A percentile compares a stretch with the other conserved stretches of the same genome.
Evolutionary conservation across 2,888 invertebrate genomes (phyloP).

Genomic region (Meteorus cinctellus): DNA sequence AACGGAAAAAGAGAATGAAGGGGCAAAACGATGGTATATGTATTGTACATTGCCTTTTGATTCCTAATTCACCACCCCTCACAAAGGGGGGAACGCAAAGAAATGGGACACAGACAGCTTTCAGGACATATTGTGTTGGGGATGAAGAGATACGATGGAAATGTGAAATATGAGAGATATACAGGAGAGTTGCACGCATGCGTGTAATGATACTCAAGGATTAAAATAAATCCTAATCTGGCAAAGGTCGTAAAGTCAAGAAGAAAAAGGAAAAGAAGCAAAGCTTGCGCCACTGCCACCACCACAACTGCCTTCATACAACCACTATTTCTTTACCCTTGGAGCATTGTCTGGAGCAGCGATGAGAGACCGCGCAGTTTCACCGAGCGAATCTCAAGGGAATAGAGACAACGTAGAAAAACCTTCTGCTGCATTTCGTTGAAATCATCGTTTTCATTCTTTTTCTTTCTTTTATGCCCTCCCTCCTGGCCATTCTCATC

Average conservation of each 20-base stretch:
- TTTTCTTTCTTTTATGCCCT: neutral
- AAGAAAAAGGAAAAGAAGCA: slow-evolving; percentile 45
- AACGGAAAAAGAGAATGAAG: slow-evolving; percentile 25
- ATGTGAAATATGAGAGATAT: slow-evolving; percentile 28
- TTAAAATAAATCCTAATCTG: slow-evolving; percentile 69
- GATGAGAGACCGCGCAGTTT: slow-evolving; percentile 18
- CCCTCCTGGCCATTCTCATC: neutral
- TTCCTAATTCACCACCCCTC: neutral
- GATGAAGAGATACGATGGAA: slow-evolving; percentile 29
- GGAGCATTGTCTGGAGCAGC: neutral
- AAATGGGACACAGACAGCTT: slow-evolving; percentile 20
- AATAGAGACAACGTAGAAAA: slow-evolving; percentile 1
- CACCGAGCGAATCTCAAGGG: slow-evolving; percentile 16
- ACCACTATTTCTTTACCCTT: neutral
- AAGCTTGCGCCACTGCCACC: neutral
- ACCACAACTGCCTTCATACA: neutral
- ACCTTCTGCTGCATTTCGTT: slow-evolving; percentile 38
- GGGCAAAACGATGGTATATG: slow-evolving; percentile 8
- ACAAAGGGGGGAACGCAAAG: slow-evolving; percentile 17
- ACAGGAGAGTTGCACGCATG: neutral
- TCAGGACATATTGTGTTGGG: neutral
- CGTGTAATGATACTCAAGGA: slow-evolving; percentile 56
- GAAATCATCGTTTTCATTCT: slow-evolving; percentile 31
- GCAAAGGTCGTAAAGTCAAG: slow-evolving; percentile 61
- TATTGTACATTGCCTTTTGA: neutral